Evolutionary conservation across 1,140 invertebrate genomes (phyloP), one percentile per base, ranked within the genome.

Genomic region (Drosophila ercepeae): DNA sequence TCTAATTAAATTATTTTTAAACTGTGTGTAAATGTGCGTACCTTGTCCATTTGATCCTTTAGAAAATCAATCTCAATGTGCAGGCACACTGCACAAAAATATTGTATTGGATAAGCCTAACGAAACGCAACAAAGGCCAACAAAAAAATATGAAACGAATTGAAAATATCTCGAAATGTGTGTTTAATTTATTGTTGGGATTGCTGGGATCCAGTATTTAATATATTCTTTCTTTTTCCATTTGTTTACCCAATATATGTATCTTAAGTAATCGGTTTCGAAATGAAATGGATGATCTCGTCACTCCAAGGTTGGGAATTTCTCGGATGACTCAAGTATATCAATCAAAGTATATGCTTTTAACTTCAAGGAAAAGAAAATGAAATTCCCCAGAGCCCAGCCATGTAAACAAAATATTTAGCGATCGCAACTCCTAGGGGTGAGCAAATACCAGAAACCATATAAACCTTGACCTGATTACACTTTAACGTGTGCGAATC

Each of bases 401-500:
- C 39, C 32, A 67, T 65, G 63, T 83, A 84, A 78, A 83, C 78
- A 82, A 82, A 76, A 67, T 59, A 70, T 50, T 58, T n/a, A n/a
- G n/a, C n/a, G n/a, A n/a, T n/a, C n/a, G n/a, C n/a, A n/a, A n/a
- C n/a, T 36, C 27, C 34, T 42, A 21, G 36, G 36, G 14, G 27
- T 67, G 14, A 60, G 41, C 59, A 60, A 25, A 27, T n/a, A 49
- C 39, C 60, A 27, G 42, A 19, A 49, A 45, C 44, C 18, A 68
- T 44, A 78, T 57, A 75, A 78, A 84, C 79, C 79, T 86, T 84
- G 79, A 84, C 79, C 81, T 86, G 81, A 79, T 84, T 82, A 82
- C 74, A 57, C 23, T 59, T 83, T 79, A 84, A 84, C 73, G 81
- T 67, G 61, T 86, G 77, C 81, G 86, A 84, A 84, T 84, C 79